Base-by-base conservation (phyloP, 2,113 vertebrate species). In the Paedocypris sp. region DNA sequence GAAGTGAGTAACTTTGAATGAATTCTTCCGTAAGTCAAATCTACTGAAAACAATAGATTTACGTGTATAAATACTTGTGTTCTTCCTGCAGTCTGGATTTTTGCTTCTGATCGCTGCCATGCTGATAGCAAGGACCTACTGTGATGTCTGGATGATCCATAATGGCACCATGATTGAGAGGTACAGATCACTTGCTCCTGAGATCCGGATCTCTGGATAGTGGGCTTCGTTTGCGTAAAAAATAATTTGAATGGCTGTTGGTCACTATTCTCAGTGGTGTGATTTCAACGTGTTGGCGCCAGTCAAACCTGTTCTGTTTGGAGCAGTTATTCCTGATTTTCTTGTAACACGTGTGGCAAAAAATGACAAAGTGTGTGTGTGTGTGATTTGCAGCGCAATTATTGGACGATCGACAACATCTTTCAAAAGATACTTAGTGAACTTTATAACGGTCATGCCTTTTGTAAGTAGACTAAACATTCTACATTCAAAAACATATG, bases 111-210 rank as follows among this genome's bases (percentile, higher is more conserved):
- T 99, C 60, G 93, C 93, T 42, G 77, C 81, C 42, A 96, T 90
- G 90, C 82, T 99, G 72, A 83, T 97, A 32, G 72, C 90, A 60
- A 86, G 95, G 68, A 98, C 95, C 2, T 98, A 93, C 43, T 99
- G 94, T 78, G 94, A 99, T 31, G 91, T 99, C 46, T 99, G 94
- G 95, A 97, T 97, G 92, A 98, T 99, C 85, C 92, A 98, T 58
- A 97, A 98, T 49, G 93, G 93, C 45, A 99, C 95, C 62, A 88
- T 97, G 78, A 98, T 98, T 69, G 94, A 99, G 88, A 99, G 94
- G 95, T 98, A 83, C 12, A 38, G 3, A 51, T 23, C n/a, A n/a
- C n/a, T n/a, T n/a, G n/a, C n/a, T n/a, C n/a, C n/a, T n/a, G n/a
- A n/a, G n/a, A n/a, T n/a, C n/a, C n/a, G n/a, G n/a, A n/a, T n/a